phyloP scores from a whole-genome alignment of 2,888 invertebrate genomes.

The Agrochola lota region DNA sequence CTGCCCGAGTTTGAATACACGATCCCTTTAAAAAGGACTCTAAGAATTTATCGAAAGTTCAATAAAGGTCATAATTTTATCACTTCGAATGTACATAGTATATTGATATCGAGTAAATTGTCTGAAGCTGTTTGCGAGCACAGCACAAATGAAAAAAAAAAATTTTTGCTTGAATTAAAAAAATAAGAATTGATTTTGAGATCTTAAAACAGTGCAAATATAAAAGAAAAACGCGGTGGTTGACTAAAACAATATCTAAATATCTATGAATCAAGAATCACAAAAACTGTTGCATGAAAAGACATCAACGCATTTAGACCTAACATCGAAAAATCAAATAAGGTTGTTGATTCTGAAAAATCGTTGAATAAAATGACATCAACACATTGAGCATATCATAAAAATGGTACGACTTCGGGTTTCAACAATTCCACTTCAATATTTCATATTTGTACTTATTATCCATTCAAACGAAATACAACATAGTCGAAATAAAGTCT shows the following conservation, averaged over 20 bases:
- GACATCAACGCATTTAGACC: slow-evolving; percentile 3
- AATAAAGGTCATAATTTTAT: slow-evolving; percentile 11
- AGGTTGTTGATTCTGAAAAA: neutral
- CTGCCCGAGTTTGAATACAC: slow-evolving; percentile 1
- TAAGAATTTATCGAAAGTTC: neutral
- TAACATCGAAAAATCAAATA: neutral
- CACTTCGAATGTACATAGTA: neutral
- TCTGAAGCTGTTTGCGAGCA: neutral
- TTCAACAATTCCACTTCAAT: neutral
- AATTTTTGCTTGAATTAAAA: neutral
- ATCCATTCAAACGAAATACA: neutral
- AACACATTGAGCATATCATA: neutral
- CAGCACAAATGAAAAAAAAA: neutral
- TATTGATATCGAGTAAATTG: neutral
- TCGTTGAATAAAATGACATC: neutral
- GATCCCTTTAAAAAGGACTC: neutral
- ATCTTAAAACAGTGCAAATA: slow-evolving; percentile 27
- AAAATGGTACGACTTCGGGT: neutral
- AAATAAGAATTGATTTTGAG: slow-evolving; percentile 20
- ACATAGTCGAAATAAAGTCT: slow-evolving; percentile 19
- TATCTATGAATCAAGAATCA: neutral
- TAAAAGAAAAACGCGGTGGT: neutral
- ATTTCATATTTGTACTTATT: slow-evolving; percentile 32
- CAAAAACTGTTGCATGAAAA: neutral
- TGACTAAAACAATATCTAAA: neutral